Evolutionary conservation across 2,113 vertebrate species (phyloP).

Genomic region (Chaetodon auriga): DNA sequence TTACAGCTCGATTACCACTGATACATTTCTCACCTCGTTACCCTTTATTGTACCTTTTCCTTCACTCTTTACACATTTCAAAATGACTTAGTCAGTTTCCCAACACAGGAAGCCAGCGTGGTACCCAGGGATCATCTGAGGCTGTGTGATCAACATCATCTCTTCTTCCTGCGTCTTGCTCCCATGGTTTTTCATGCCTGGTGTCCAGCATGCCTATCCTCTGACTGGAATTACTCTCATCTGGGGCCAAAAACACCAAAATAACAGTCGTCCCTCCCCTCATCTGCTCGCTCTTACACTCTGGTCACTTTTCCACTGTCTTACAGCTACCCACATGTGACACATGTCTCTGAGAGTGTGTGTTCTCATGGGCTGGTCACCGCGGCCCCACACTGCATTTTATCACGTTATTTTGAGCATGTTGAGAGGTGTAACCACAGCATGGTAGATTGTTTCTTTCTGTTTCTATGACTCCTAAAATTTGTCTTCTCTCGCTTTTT

Average conservation of each 20-base stretch:
- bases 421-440: conserved; percentile 28
- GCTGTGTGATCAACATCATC: conserved; percentile 69
- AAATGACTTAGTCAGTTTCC: conserved; percentile 42
- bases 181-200: conserved; percentile 73
- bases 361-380: conserved; percentile 63
- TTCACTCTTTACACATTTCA: conserved; percentile 27
- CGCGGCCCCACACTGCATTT: conserved; percentile 17
- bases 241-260: conserved; percentile 77
- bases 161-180: conserved; percentile 70
- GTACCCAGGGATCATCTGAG: conserved; percentile 71
- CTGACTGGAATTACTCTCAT: conserved; percentile 80
- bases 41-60: conserved; percentile 19
- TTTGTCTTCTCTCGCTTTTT: conserved; percentile 10
- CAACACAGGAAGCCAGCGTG: conserved; percentile 70
- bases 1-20: conserved; percentile 26
- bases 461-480: conserved; percentile 46
- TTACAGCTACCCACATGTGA: conserved; percentile 47
- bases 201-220: conserved; percentile 79
- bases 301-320: conserved; percentile 61
- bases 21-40: conserved; percentile 25
- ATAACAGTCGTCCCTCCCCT: conserved; percentile 72
- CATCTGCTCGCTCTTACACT: conserved; percentile 59
- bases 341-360: conserved; percentile 50
- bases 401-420: conserved; percentile 36
- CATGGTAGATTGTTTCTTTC: conserved; percentile 24